A percentile compares a stretch with the other conserved stretches of the same genome.
phyloP scores from a whole-genome alignment of 2,888 invertebrate genomes.

The Ochlodes sylvanus region DNA sequence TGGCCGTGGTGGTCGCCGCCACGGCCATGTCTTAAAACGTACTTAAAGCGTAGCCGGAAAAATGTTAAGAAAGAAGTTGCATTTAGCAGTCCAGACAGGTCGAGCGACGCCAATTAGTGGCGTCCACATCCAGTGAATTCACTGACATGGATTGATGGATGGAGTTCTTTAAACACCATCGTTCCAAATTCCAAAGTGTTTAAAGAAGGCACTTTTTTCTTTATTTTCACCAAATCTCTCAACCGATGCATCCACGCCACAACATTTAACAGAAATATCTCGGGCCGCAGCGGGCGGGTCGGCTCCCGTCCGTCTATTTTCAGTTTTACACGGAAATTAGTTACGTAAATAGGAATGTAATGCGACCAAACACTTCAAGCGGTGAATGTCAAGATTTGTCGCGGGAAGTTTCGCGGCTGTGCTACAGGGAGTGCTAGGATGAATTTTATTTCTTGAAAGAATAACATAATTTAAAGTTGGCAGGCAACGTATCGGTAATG shows the following conservation, averaged over 20 bases:
- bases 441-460: too few relatives aligned
- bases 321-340: constrained; percentile 45
- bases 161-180: constrained; percentile 2
- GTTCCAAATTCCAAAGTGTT: constrained; percentile 4
- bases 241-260: constrained; percentile 21
- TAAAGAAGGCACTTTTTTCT: constrained; percentile 8
- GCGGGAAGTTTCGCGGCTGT: constrained; percentile 30
- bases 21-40: too few relatives aligned
- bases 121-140: background rate
- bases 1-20: too few relatives aligned
- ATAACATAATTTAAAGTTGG: too few relatives aligned
- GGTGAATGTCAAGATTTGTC: constrained; percentile 43
- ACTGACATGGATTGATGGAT: constrained; percentile 7
- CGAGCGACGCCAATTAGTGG: background rate
- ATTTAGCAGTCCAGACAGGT: background rate
- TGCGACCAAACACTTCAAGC: constrained; percentile 43
- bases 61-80: background rate
- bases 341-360: constrained; percentile 45
- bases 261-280: constrained; percentile 33
- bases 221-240: constrained; percentile 18
- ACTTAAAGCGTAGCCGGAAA: background rate
- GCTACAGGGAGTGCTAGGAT: background rate
- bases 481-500: too few relatives aligned
- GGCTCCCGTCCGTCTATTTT: constrained; percentile 45
- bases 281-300: constrained; percentile 24